A percentile compares a stretch with the other conserved stretches of the same genome.
Evolutionary conservation across 2,888 invertebrate species (phyloP).

Genomic region (Apamea anceps): DNA sequence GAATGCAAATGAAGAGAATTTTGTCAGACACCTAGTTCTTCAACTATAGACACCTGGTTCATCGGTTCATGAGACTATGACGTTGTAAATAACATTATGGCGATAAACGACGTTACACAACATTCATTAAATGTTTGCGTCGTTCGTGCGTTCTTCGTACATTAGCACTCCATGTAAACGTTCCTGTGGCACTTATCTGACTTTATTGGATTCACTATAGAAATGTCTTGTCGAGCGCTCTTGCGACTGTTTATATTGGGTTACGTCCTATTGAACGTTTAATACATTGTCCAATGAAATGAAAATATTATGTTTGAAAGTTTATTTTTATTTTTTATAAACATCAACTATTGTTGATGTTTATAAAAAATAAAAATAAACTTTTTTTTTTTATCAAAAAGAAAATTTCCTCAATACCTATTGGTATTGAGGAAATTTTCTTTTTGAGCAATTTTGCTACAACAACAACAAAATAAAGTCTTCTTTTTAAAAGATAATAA

Average conservation of each 20-base stretch:
- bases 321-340: background rate
- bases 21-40: background rate
- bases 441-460: background rate
- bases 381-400: too few species aligned
- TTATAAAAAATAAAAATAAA: too few species aligned
- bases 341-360: too few species aligned
- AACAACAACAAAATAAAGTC: background rate
- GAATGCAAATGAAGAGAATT: background rate
- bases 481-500: background rate
- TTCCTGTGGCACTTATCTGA: conserved; percentile 33
- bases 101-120: background rate
- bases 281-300: conserved; percentile 40
- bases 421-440: background rate
- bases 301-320: conserved; percentile 32
- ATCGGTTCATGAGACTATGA: background rate
- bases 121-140: background rate
- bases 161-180: conserved; percentile 27
- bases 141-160: too few species aligned
- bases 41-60: too few species aligned
- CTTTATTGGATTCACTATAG: conserved; percentile 56
- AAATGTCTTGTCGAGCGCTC: conserved; percentile 53
- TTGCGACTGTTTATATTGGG: conserved; percentile 46
- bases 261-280: conserved; percentile 36
- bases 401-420: too few species aligned
- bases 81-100: background rate